Base-by-base conservation (phyloP, 2,888 invertebrate genomes). In the Synergus umbraculus region DNA sequence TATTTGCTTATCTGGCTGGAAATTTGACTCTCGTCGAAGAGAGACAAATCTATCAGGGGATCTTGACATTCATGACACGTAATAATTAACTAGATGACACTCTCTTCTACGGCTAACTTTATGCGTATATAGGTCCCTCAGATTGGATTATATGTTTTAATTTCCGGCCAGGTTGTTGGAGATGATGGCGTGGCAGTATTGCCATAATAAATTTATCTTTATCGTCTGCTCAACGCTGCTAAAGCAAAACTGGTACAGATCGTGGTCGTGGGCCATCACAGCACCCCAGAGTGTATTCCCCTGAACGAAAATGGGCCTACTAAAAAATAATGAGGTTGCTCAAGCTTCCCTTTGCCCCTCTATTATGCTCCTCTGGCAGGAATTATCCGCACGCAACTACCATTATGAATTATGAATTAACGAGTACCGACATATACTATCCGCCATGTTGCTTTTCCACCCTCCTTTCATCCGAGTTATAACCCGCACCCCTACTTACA, bases 341-440 rank as follows among this genome's bases (percentile, higher is more conserved):
- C 77, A 63, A 64, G 65, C 43, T 79, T 41, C 58, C 63, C 66
- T 66, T 81, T 79, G 58, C 73, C 79, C 80, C 76, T 76, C 78
- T 77, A 78, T 76, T 83, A 76, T 78, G 60, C 79, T 76, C 78
- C 80, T 78, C 85, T 84, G 78, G 66, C 64, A 83, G 81, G 85
- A 84, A 89, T 90, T 90, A 89, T 87, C 87, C 84, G 83, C 90
- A 89, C 89, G 89, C 90, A 88, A 89, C 84, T 67, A 85, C 84
- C 86, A 88, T 87, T 88, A 86, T 89, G 88, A 90, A 90, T 90
- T 90, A 90, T 89, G 87, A 90, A 90, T 90, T 89, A 89, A 89
- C 86, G 88, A 85, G 86, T 82, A 78, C 79, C 64, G 12, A 83
- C 80, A 63, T 43, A 67, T 66, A 77, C 76, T 81, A 81, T 81